Evolutionary conservation across 1,140 invertebrate genomes (phyloP).

Genomic region (Trichonephila clavata): DNA sequence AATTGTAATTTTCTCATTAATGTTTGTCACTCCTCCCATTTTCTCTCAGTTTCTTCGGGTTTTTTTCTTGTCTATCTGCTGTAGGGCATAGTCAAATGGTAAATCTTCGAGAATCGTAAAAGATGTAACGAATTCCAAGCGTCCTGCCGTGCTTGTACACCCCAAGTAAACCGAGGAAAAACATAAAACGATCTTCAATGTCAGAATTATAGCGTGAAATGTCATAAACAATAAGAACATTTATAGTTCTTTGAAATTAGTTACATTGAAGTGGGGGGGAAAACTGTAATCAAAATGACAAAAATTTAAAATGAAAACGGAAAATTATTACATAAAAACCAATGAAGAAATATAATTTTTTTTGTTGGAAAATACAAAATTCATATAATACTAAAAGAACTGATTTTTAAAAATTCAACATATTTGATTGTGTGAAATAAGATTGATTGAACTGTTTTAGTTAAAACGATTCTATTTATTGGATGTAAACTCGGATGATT

Average conservation of each 20-base stretch:
- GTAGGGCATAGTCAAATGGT: not conserved
- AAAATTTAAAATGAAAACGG: too few species aligned
- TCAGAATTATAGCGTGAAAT: not conserved
- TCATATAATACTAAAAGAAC: too few species aligned
- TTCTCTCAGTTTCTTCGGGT: not conserved
- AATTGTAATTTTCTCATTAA: slow-evolving; percentile 5
- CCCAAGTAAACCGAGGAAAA: not conserved
- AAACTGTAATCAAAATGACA: not conserved
- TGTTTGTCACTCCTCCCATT: not conserved
- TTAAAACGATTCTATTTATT: too few species aligned
- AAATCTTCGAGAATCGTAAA: slow-evolving; percentile 6
- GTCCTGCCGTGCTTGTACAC: not conserved
- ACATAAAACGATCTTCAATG: slow-evolving; percentile 5
- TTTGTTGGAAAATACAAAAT: too few species aligned
- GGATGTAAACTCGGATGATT: too few species aligned
- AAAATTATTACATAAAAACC: too few species aligned
- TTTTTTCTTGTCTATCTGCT: not conserved
- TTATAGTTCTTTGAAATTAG: not conserved
- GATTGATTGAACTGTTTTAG: too few species aligned
- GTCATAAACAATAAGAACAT: not conserved
- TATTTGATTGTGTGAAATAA: too few species aligned
- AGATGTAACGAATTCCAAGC: not conserved
- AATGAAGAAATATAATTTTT: too few species aligned
- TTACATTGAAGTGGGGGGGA: not conserved
- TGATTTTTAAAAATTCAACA: too few species aligned